A percentile compares a stretch with the other conserved stretches of the same genome.
These are phyloP conservation scores for Amphimallon solstitiale DNA, from an alignment of 2,888 invertebrate species.

Conservation along the genomic window DNA sequence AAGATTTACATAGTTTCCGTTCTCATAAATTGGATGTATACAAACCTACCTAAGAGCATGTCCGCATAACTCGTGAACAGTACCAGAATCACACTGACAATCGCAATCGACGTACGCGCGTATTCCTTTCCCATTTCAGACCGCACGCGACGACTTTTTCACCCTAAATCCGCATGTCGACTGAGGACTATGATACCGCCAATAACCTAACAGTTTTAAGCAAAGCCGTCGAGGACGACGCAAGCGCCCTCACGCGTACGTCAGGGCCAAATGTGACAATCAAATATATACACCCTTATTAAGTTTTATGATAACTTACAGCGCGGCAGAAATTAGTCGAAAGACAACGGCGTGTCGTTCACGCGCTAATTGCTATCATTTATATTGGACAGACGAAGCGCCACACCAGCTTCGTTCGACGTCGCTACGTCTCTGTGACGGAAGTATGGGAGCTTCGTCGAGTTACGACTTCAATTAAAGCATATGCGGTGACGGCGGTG, in stretches of 20 bases:
- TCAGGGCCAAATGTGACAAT: conserved; percentile 31
- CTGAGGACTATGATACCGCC: conserved; percentile 8
- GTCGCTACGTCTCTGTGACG: neutral
- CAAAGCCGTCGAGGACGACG: conserved; percentile 12
- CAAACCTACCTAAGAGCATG: conserved; percentile 21
- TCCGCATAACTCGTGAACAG: conserved; percentile 49
- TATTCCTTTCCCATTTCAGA: conserved; percentile 50
- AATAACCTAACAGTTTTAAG: conserved; percentile 16
- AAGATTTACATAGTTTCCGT: too few relatives aligned
- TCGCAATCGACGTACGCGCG: conserved; percentile 49
- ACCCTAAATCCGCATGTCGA: conserved; percentile 28
- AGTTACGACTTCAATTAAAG: conserved; percentile 32
- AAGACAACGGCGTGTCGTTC: conserved; percentile 9
- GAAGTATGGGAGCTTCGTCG: neutral
- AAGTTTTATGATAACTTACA: conserved; percentile 29
- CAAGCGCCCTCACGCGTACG: conserved; percentile 21
- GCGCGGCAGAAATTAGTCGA: conserved; percentile 21
- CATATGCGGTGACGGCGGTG: conserved; percentile 18
- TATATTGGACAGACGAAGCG: conserved; percentile 18
- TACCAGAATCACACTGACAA: conserved; percentile 47
- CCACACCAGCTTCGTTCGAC: neutral
- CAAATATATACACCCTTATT: conserved; percentile 35
- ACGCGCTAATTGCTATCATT: conserved; percentile 23
- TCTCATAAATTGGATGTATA: neutral
- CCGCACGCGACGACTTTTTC: conserved; percentile 24